phyloP scores from a whole-genome alignment of 1,140 invertebrate species.

The Brachystomella parvula region DNA sequence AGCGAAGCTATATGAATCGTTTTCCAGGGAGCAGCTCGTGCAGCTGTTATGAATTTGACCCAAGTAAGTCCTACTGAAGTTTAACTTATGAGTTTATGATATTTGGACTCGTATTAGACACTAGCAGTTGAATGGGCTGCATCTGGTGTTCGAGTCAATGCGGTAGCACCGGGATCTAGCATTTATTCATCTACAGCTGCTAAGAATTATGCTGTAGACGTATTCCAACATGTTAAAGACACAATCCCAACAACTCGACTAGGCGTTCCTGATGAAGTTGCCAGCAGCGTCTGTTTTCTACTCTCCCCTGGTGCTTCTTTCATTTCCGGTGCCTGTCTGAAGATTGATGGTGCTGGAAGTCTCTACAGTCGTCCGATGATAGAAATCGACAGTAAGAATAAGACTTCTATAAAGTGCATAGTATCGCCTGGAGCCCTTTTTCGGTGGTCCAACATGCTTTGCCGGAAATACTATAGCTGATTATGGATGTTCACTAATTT shows the following conservation, averaged over 20 bases:
- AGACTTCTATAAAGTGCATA: neutral
- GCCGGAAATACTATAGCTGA: too few species aligned
- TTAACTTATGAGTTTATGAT: neutral
- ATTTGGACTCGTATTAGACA: constrained; percentile 31
- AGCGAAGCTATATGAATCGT: constrained; percentile 43
- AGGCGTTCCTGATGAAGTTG: constrained; percentile 46
- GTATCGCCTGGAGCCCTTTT: too few species aligned
- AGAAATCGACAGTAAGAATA: constrained; percentile 28
- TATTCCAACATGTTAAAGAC: constrained; percentile 40
- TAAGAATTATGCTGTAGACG: constrained; percentile 44
- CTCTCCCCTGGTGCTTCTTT: constrained; percentile 48
- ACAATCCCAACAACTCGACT: constrained; percentile 44
- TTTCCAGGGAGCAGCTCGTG: constrained; percentile 42
- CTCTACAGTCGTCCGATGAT: constrained; percentile 25
- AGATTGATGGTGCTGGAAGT: constrained; percentile 45
- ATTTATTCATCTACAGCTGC: constrained; percentile 47
- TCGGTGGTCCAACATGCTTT: too few species aligned
- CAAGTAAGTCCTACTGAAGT: constrained; percentile 39
- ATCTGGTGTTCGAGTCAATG: constrained; percentile 48
- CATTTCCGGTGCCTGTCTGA: constrained; percentile 46
- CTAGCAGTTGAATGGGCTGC: constrained; percentile 49
- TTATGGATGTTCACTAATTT: neutral
- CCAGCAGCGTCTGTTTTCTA: constrained; percentile 47
- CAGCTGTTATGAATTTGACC: constrained; percentile 50
- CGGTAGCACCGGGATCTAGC: constrained; percentile 41